These are phyloP conservation scores for Chionis minor DNA, from an alignment of 2,113 vertebrate species.

Conservation along the genomic window DNA sequence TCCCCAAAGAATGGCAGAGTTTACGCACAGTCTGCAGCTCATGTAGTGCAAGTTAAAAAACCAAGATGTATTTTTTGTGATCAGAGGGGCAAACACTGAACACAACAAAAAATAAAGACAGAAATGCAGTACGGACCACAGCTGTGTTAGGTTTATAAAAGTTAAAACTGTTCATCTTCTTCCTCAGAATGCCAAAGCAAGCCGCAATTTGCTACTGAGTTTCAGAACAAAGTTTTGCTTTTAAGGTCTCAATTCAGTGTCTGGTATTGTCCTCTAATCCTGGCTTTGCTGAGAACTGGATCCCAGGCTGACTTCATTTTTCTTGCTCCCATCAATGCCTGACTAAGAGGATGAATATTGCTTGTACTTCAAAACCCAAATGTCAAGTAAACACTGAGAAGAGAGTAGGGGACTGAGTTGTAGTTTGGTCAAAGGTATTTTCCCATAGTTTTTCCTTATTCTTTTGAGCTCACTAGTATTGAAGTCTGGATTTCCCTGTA, in stretches of 20 bases:
- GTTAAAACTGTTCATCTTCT: not conserved
- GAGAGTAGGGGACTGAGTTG: not conserved
- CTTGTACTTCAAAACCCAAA: not conserved
- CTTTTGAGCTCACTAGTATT: not conserved
- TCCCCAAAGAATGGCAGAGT: not conserved
- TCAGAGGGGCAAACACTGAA: not conserved
- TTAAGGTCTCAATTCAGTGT: not conserved
- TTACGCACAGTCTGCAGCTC: not conserved
- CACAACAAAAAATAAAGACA: not conserved
- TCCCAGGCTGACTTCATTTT: not conserved
- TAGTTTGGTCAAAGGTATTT: not conserved
- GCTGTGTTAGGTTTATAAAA: not conserved
- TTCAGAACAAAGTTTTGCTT: not conserved
- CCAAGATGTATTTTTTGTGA: not conserved
- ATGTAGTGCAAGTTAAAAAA: not conserved
- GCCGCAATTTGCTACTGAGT: not conserved
- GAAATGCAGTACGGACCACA: not conserved
- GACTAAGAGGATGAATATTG: not conserved
- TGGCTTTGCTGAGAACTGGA: not conserved
- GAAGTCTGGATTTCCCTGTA: not conserved
- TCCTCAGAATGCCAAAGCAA: not conserved
- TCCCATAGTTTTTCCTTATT: not conserved
- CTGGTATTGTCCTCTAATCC: too few relatives aligned
- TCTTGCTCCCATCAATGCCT: not conserved
- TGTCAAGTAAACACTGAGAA: not conserved